Evolutionary conservation across 2,888 invertebrate genomes (phyloP).

Genomic region (Deroplatys truncata): DNA sequence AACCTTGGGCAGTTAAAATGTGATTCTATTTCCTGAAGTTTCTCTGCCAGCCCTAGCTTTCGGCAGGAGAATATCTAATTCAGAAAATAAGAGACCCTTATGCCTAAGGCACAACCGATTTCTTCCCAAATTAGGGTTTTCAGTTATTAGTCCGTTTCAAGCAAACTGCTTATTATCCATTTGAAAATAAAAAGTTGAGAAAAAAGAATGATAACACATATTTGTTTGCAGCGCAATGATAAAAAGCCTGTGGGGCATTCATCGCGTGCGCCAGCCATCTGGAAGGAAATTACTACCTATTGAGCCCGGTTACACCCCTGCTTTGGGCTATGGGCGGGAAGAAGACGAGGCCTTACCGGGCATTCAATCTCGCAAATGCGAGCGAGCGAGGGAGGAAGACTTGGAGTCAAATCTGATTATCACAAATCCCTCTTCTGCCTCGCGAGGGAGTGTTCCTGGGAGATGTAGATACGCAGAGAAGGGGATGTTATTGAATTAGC

Average conservation of each 20-base stretch:
- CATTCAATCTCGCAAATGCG: slow-evolving; percentile 27
- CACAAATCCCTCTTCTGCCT: not conserved
- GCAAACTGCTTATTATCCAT: not conserved
- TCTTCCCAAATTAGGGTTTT: not conserved
- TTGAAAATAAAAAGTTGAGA: not conserved
- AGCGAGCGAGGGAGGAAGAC: not conserved
- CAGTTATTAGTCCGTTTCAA: not conserved
- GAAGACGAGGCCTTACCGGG: slow-evolving; percentile 5
- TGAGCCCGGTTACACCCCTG: not conserved
- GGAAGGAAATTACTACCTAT: not conserved
- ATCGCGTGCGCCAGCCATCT: not conserved
- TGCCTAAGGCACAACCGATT: not conserved
- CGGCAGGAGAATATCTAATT: not conserved
- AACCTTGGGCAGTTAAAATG: no score
- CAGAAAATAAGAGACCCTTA: not conserved
- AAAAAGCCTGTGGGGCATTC: not conserved
- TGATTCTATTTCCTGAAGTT: no score
- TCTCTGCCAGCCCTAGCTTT: not conserved
- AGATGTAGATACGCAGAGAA: slow-evolving; percentile 1
- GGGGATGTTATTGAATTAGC: slow-evolving; percentile 25
- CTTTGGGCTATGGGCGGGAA: not conserved
- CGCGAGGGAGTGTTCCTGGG: not conserved
- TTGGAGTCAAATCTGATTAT: slow-evolving; percentile 28
- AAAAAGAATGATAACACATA: not conserved
- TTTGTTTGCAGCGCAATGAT: not conserved